Evolutionary conservation across 2,888 invertebrate species (phyloP).

Genomic region (Hoplodrina ambigua): DNA sequence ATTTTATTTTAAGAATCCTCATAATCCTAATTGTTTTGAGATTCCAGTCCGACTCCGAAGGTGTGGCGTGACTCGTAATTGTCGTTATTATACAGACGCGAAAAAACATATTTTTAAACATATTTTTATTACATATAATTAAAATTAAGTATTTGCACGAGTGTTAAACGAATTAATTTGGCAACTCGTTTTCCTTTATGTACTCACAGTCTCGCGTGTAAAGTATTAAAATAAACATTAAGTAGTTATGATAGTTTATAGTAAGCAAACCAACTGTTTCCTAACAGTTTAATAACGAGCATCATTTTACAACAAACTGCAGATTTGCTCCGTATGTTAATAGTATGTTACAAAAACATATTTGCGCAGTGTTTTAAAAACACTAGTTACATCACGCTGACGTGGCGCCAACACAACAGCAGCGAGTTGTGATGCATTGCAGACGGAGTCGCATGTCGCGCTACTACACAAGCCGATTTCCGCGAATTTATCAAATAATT

Average conservation of each 20-base stretch:
- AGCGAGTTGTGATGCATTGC: slow-evolving; percentile 37
- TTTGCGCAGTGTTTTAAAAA: slow-evolving; percentile 4
- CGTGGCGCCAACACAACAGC: slow-evolving; percentile 5
- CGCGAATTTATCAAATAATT: slow-evolving; percentile 71
- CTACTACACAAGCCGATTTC: slow-evolving; percentile 57
- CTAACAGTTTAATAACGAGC: not conserved
- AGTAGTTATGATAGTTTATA: not conserved
- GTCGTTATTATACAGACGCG: not conserved
- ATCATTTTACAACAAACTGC: not conserved
- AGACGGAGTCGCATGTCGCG: slow-evolving; percentile 45
- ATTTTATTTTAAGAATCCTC: no score
- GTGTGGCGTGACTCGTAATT: not conserved
- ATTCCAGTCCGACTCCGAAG: not conserved
- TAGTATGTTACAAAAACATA: not conserved
- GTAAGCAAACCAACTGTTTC: not conserved
- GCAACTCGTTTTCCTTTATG: slow-evolving; percentile 3
- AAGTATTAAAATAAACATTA: not conserved
- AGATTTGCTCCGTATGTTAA: not conserved
- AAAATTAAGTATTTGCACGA: slow-evolving; percentile 5
- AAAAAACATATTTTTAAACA: slow-evolving; percentile 8
- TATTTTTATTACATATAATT: slow-evolving; percentile 7
- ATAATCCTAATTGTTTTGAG: no score
- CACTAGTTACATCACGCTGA: not conserved
- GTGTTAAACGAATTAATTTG: slow-evolving; percentile 1
- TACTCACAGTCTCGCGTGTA: not conserved